These are phyloP conservation scores for Cotesia congregata DNA, from an alignment of 2,888 invertebrate genomes.

Conservation along the genomic window DNA sequence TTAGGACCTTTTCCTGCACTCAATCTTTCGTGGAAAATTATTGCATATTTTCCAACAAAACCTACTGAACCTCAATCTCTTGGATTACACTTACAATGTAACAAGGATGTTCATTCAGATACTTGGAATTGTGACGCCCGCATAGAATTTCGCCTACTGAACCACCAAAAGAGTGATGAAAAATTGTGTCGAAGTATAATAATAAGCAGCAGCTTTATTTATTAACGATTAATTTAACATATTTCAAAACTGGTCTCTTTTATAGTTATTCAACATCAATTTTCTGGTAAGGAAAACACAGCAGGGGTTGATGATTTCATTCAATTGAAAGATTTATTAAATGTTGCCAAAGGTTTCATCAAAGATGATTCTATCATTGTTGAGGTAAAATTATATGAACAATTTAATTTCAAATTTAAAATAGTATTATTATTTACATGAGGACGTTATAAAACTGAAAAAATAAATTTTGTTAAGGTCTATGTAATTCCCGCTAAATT, in stretches of 20 bases:
- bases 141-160: slow-evolving; percentile 79
- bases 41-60: slow-evolving; percentile 94
- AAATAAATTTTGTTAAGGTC: no score
- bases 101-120: slow-evolving; percentile 96
- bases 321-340: slow-evolving; percentile 93
- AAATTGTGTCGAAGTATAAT: no score
- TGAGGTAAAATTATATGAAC: slow-evolving; percentile 73
- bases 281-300: slow-evolving; percentile 92
- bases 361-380: slow-evolving; percentile 92
- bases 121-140: slow-evolving; percentile 98
- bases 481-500: no score
- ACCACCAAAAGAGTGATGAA: no score
- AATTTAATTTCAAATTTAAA: no score
- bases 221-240: neutral
- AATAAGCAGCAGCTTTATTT: no score
- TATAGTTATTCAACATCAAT: slow-evolving; percentile 91
- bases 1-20: slow-evolving; percentile 94
- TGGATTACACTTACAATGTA: slow-evolving; percentile 94
- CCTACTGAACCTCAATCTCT: slow-evolving; percentile 82
- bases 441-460: no score
- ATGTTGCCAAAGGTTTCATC: slow-evolving; percentile 90
- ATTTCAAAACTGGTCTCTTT: slow-evolving; percentile 39
- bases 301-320: slow-evolving; percentile 99
- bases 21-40: slow-evolving; percentile 98
- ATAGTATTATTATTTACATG: no score